Evolutionary conservation across 2,113 vertebrate species (phyloP), one percentile per base, ranked within the genome.

Genomic region (Leucoraja erinaceus): DNA sequence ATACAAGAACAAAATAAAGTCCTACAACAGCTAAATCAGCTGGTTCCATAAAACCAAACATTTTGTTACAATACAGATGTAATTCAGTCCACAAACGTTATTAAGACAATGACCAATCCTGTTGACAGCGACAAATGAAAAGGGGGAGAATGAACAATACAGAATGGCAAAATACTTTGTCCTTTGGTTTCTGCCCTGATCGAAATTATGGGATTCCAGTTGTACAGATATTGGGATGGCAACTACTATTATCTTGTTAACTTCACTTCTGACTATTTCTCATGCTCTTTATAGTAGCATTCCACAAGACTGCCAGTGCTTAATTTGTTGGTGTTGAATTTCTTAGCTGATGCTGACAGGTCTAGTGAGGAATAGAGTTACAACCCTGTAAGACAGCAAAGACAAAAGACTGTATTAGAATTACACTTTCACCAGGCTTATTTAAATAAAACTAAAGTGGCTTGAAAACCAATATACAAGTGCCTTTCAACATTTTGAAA

Each of bases 341-440:
- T 96, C 96, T 98, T 97, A 96, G 97, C 95, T 97, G 97, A 95
- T 96, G 97, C 96, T 95, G 96, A 97, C 66, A 91, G 90, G 96
- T 98, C 96, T 97, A 97, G 96, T 96, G 97, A 97, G 96, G 96
- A 96, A 97, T 98, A 98, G 95, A 97, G 96, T 97, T 97, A 95
- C 95, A 97, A 97, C 97, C 98, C 98, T 99, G 98, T 97, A 99
- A 99, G 97, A 98, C 97, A 98, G 97, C 97, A 98, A 98, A 98
- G 96, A 98, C 96, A 97, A 96, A 97, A 97, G 96, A 97, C 95
- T 97, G 94, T 72, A 72, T 91, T 72, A 91, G 90, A 91, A 91
- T 91, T 72, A 38, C 22, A 88, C 59, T 70, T 28, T 56, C 33
- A 74, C 59, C 11, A 28, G 3, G 38, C 4, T 91, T 54, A 28